phyloP scores from a whole-genome alignment of 2,113 vertebrate genomes.

The Ammodytes marinus region DNA sequence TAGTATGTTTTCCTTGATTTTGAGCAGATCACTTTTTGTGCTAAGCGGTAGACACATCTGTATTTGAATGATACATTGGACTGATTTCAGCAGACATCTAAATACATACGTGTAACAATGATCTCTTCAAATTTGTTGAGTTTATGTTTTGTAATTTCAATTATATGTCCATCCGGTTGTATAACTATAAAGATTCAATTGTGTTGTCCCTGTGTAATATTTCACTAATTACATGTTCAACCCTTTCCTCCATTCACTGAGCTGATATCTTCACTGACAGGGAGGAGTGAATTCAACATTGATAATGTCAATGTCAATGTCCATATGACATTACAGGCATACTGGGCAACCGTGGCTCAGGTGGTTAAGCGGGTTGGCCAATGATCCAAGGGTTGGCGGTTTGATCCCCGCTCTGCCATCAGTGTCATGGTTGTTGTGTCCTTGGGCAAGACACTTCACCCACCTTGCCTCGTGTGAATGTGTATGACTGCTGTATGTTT shows the following conservation, averaged over 20 bases:
- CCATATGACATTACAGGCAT: constrained; percentile 7
- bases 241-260: background rate
- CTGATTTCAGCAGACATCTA: background rate
- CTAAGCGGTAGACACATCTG: no score
- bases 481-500: no score
- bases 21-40: no score
- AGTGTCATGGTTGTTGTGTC: no score
- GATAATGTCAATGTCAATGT: constrained; percentile 43
- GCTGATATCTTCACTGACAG: constrained; percentile 12
- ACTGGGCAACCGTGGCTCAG: no score
- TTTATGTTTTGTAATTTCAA: background rate
- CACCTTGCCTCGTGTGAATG: no score
- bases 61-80: no score
- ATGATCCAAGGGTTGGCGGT: no score
- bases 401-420: no score
- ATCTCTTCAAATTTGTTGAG: background rate
- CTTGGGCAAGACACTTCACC: no score
- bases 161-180: background rate
- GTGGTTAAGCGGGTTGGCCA: no score
- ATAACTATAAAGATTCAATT: background rate
- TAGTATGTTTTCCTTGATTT: no score
- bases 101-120: background rate
- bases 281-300: constrained; percentile 9
- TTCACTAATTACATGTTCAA: constrained; percentile 1
- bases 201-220: background rate